phyloP scores from a whole-genome alignment of 2,888 invertebrate genomes.

The Notocelia uddmanniana region DNA sequence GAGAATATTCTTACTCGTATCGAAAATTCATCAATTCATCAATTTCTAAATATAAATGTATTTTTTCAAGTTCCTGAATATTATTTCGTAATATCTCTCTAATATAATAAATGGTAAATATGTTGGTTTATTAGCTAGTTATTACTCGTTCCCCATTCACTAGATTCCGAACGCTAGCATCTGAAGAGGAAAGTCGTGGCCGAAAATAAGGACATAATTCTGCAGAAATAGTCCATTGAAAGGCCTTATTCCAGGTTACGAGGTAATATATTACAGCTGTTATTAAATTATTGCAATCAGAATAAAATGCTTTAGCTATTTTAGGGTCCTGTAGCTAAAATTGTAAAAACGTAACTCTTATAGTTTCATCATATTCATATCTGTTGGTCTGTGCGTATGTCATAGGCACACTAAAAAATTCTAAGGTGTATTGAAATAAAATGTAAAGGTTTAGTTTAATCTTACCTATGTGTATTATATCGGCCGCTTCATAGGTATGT shows the following conservation, averaged over 20 bases:
- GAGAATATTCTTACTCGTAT: no score
- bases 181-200: not conserved
- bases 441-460: no score
- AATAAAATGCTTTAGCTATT: not conserved
- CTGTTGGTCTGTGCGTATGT: no score
- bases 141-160: slow-evolving; percentile 7
- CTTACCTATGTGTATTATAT: no score
- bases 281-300: not conserved
- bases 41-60: not conserved
- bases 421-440: no score
- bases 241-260: slow-evolving; percentile 23
- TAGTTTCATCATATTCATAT: no score
- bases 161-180: not conserved
- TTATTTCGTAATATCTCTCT: not conserved
- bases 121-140: slow-evolving; percentile 25
- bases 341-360: no score
- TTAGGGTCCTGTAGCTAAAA: no score
- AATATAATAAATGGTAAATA: not conserved
- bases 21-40: no score
- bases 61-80: not conserved
- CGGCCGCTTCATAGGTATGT: no score
- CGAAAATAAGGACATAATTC: slow-evolving; percentile 33
- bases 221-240: slow-evolving; percentile 2
- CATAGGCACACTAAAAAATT: no score
- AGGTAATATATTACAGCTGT: not conserved